phyloP scores from a whole-genome alignment of 2,113 vertebrate genomes.

The Acinonyx jubatus region DNA sequence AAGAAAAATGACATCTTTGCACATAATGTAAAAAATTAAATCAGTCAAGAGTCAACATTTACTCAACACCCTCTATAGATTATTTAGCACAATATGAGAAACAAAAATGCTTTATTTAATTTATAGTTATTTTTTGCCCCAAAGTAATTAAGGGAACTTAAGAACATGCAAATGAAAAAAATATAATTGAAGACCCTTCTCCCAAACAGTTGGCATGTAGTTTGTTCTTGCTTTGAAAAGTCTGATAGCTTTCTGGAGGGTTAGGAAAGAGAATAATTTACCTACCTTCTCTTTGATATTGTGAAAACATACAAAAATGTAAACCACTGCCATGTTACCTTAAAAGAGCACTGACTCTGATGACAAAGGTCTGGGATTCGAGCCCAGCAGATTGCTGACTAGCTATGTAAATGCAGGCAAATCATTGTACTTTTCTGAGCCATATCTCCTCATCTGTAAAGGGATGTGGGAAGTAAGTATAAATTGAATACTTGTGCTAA shows the following conservation, averaged over 20 bases:
- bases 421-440: not conserved
- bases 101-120: slow-evolving; percentile 11
- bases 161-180: not conserved
- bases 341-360: not conserved
- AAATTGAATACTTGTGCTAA: not conserved
- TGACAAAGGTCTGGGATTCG: not conserved
- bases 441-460: not conserved
- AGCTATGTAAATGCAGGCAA: too few relatives aligned
- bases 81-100: not conserved
- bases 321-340: not conserved
- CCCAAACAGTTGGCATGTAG: not conserved
- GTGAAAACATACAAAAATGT: not conserved
- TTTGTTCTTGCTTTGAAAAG: slow-evolving; percentile 1
- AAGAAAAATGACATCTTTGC: not conserved
- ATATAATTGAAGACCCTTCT: not conserved
- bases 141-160: not conserved
- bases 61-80: not conserved
- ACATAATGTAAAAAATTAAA: not conserved
- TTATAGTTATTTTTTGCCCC: not conserved
- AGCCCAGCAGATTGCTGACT: not conserved
- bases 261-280: not conserved
- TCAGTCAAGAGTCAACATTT: not conserved
- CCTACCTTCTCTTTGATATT: not conserved
- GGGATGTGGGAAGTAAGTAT: not conserved
- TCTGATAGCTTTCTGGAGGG: not conserved